These are phyloP conservation scores for Zaprionus lachaisei DNA, from an alignment of 1,140 invertebrate species.

Conservation along the genomic window DNA sequence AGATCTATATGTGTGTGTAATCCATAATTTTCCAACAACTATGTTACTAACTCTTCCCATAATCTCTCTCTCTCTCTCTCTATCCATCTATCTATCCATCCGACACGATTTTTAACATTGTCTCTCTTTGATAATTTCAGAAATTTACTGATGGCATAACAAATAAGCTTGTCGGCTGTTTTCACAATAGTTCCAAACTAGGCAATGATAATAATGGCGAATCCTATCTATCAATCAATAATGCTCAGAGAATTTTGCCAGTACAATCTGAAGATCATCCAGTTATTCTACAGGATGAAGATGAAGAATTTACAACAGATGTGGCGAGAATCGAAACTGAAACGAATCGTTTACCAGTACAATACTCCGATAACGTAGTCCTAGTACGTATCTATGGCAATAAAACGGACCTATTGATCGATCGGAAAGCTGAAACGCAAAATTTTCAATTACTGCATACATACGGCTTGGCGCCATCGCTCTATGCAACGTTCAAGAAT, in stretches of 20 bases:
- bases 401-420: slow-evolving; percentile 96
- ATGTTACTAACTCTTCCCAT: slow-evolving; percentile 1
- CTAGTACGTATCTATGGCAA: slow-evolving; percentile 96
- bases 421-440: slow-evolving; percentile 93
- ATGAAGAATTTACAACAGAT: slow-evolving; percentile 12
- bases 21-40: background rate
- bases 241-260: slow-evolving; percentile 47
- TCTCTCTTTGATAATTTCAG: slow-evolving; percentile 85
- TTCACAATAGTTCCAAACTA: slow-evolving; percentile 74
- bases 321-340: slow-evolving; percentile 29
- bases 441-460: slow-evolving; percentile 89
- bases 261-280: slow-evolving; percentile 56
- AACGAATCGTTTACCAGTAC: slow-evolving; percentile 63
- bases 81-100: background rate
- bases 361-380: slow-evolving; percentile 89
- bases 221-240: slow-evolving; percentile 53
- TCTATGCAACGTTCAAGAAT: slow-evolving; percentile 97
- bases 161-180: slow-evolving; percentile 95
- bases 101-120: background rate
- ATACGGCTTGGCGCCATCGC: slow-evolving; percentile 91
- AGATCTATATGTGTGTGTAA: too few relatives aligned
- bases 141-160: slow-evolving; percentile 97
- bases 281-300: slow-evolving; percentile 39
- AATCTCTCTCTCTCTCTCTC: background rate
- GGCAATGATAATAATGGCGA: slow-evolving; percentile 53